Base-by-base conservation (phyloP, 2,888 invertebrate species). In the Steinernema carpocapsae region DNA sequence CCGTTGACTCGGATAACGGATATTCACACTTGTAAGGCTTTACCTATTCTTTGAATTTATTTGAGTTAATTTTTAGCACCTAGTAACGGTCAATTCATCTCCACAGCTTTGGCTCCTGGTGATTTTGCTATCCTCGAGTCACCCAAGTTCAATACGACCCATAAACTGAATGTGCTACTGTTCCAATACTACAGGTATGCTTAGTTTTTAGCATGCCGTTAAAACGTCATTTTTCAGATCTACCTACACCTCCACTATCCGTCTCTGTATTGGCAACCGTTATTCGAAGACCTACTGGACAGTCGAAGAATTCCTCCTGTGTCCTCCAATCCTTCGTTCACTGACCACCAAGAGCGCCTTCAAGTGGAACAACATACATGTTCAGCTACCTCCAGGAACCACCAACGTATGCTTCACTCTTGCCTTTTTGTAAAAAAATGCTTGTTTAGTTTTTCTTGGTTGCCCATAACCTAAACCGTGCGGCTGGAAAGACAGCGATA, bases 121-220 rank as follows among this genome's bases (percentile, higher is more conserved):
- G 86, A 86, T 72, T 83, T 85, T 75, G 85, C 86, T 0, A 85
- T 86, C 73, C 76, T 86, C 26, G 86, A 86, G 45, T 85, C 85
- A 17, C 86, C 86, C 4, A 80, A 80, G 56, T 86, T 86, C 72
- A 84, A 86, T 72, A 76, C 83, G 2, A 83, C 84, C 0, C 76
- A 78, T 45, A 81, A 81, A n/a, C 78, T 86, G 56, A 86, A 86
- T 72, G 86, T 86, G n/a, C 77, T 86, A 0, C 74, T 86, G 32
- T 86, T 86, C 77, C 85, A 86, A 76, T 82, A 82, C 51, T 81
- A 79, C 74, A 73, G 77, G 79, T 74, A 37, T 37, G 37, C 37
- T 32, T 12, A 64, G 14, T 7, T 1, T 32, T 26, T 10, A 56
- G 59, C 70, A 12, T 10, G 4, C 37, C 4, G 37, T 37, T 37